A percentile compares a stretch with the other conserved stretches of the same genome.
Evolutionary conservation across 1,140 invertebrate genomes (phyloP).

Genomic region (Patella vulgata): DNA sequence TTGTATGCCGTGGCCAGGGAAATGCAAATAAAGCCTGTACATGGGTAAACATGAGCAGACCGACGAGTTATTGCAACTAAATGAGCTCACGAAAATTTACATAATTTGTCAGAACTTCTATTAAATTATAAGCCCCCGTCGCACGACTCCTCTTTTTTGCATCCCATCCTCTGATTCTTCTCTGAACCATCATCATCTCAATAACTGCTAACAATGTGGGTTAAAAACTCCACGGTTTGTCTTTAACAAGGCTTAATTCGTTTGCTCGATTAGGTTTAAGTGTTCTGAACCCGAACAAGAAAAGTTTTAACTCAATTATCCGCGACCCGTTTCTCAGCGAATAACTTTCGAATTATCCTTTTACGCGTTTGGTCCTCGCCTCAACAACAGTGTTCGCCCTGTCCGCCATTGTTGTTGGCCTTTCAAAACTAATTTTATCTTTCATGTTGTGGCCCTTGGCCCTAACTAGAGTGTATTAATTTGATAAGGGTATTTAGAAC

Average conservation of each 20-base stretch:
- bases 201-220: background rate
- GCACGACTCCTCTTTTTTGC: background rate
- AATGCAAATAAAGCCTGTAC: background rate
- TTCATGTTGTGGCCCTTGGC: no score
- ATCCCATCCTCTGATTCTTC: background rate
- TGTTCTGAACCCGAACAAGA: background rate
- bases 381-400: slow-evolving; percentile 5
- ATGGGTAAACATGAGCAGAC: slow-evolving; percentile 2
- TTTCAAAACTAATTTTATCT: no score
- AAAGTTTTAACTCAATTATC: slow-evolving; percentile 9
- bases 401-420: no score
- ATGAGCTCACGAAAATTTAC: slow-evolving; percentile 9
- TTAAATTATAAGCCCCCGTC: slow-evolving; percentile 11
- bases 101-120: slow-evolving; percentile 9
- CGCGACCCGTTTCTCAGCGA: slow-evolving; percentile 4
- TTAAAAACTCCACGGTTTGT: background rate
- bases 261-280: slow-evolving; percentile 10
- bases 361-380: background rate
- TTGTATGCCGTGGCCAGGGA: background rate
- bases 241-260: slow-evolving; percentile 13
- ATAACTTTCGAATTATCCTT: slow-evolving; percentile 7
- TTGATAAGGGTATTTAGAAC: no score
- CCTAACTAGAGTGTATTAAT: no score
- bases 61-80: background rate
- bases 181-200: no score